Base-by-base conservation (phyloP, 1,140 invertebrate species). In the Ruditapes philippinarum region DNA sequence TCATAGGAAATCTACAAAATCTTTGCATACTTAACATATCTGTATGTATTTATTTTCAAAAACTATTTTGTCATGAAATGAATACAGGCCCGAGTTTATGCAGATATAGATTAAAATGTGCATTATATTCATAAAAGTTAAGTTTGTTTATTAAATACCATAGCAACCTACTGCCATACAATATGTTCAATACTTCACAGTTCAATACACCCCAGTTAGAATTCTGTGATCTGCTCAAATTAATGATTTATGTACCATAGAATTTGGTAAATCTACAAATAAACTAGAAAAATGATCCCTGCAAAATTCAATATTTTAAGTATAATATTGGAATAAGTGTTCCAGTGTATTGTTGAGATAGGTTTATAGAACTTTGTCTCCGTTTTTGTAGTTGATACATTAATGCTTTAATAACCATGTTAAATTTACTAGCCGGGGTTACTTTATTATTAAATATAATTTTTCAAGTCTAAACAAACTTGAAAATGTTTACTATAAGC, bases 141-240 rank as follows among this genome's bases (percentile, higher is more conserved):
- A 12, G 33, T 54, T 86, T 86, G 84, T 86, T 86, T 86, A 86
- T 57, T 12, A n/a, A 49, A 76, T 78, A 40, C 73, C 36, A 86
- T 86, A 78, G 84, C 31, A 86, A 86, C 84, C 12, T 38, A 36
- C 70, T 25, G 78, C n/a, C 45, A 65, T 70, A 76, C 36, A 31
- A 36, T 42, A 65, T 70, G 73, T 51, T 28, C 36, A 31, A 65
- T n/a, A 78, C 74, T 86, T 76, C 36, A 86, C 70, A 86, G 84
- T 78, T 65, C 31, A 78, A 74, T 62, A 65, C 36, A n/a, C n/a
- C 31, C 65, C 51, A 38, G 51, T 57, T 42, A 78, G 70, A 86
- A 78, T 42, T 60, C 65, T 78, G n/a, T 57, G 51, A 86, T 78
- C 40, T 57, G 51, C 28, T 19, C n/a, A 54, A 54, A 25, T n/a